Evolutionary conservation across 2,797 vertebrate genomes (phyloP).

Genomic region (Avahi laniger): DNA sequence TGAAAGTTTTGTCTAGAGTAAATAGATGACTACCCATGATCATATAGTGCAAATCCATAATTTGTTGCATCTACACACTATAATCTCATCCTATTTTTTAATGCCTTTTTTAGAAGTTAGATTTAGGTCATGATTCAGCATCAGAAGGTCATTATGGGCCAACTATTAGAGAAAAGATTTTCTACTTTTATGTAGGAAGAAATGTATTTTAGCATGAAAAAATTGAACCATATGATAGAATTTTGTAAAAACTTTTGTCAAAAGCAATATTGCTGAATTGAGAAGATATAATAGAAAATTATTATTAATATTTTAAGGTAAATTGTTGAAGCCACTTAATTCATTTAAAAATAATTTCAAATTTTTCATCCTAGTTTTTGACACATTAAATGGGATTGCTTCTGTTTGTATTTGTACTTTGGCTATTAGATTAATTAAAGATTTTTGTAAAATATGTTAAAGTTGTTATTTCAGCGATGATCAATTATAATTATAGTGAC

Average conservation of each 20-base stretch:
- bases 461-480: not conserved
- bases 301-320: not conserved
- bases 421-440: not conserved
- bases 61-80: not conserved
- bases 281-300: not conserved
- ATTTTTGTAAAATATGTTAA: not conserved
- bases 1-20: not conserved
- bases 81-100: not conserved
- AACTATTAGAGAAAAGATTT: not conserved
- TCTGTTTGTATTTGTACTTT: not conserved
- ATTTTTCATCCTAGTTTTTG: not conserved
- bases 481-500: not conserved
- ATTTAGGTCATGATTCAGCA: not conserved
- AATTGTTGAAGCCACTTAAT: not conserved
- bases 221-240: not conserved
- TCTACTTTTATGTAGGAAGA: not conserved
- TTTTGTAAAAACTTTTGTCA: not conserved
- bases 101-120: not conserved
- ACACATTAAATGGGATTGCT: not conserved
- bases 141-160: not conserved
- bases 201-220: not conserved
- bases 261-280: not conserved
- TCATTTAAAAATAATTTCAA: not conserved
- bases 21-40: not conserved
- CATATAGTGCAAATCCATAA: not conserved